phyloP scores from a whole-genome alignment of 2,797 vertebrate species.

The Eleutherodactylus coqui region DNA sequence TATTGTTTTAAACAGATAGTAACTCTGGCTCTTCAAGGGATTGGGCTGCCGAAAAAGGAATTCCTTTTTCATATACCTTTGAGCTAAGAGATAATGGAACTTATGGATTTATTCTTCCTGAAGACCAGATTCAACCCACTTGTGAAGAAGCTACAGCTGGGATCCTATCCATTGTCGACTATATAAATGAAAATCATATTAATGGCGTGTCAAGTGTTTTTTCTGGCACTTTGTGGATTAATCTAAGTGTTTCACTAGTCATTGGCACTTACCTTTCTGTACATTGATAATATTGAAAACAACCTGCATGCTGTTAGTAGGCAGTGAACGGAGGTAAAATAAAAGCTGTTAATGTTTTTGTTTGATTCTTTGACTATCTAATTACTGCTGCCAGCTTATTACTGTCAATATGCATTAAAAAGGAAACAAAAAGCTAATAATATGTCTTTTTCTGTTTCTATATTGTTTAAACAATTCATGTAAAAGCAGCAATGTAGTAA shows the following conservation, averaged over 20 bases:
- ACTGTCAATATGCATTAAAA: no score
- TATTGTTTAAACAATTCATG: no score
- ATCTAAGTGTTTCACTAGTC: slow-evolving; percentile 31
- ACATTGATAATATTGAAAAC: background rate
- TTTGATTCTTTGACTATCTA: no score
- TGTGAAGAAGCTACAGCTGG: slow-evolving; percentile 86
- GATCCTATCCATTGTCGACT: slow-evolving; percentile 79
- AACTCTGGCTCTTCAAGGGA: slow-evolving; percentile 86
- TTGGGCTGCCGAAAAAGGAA: slow-evolving; percentile 80
- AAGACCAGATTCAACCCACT: slow-evolving; percentile 81
- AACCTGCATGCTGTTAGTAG: background rate
- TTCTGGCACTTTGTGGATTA: slow-evolving; percentile 32
- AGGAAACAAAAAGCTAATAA: no score
- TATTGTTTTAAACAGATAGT: slow-evolving; percentile 71
- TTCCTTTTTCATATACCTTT: slow-evolving; percentile 84
- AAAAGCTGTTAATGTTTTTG: background rate
- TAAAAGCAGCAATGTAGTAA: no score
- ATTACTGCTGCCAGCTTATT: no score
- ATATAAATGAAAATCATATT: slow-evolving; percentile 75
- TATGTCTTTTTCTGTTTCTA: no score
- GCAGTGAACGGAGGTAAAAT: background rate
- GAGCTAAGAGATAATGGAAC: slow-evolving; percentile 82
- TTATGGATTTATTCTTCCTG: slow-evolving; percentile 77
- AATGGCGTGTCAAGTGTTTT: slow-evolving; percentile 59
- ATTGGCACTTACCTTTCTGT: slow-evolving; percentile 34